A percentile compares a stretch with the other conserved stretches of the same genome.
Conservation (phyloP, 1,140 invertebrate species). For the Bombyx mori region ASM3026992v2 NC_085128.1:5160001-5160500, state of each 20-base stretch:
- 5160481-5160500: slow-evolving; percentile 41
- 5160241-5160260: background rate
- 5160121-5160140: too few species aligned
- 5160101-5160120: too few species aligned
- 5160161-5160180: too few species aligned
- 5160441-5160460: slow-evolving; percentile 44
- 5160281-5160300: slow-evolving; percentile 20
- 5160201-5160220: too few species aligned
- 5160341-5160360: slow-evolving; percentile 20
- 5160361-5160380: slow-evolving; percentile 30
- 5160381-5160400: slow-evolving; percentile 41
- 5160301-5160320: slow-evolving; percentile 11
- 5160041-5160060: too few species aligned
- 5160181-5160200: too few species aligned
- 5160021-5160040: too few species aligned
- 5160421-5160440: slow-evolving; percentile 53
- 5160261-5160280: slow-evolving; percentile 7
- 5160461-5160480: slow-evolving; percentile 33
- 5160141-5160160: too few species aligned
- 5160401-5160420: slow-evolving; percentile 17
- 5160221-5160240: too few species aligned
- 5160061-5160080: too few species aligned
- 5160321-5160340: slow-evolving; percentile 20
- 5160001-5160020: too few species aligned
- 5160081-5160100: too few species aligned